Percentiles rank a stretch among this genome's conserved stretches.
phyloP scores from a whole-genome alignment of 1,140 invertebrate genomes.

The Anthonomus grandis region DNA sequence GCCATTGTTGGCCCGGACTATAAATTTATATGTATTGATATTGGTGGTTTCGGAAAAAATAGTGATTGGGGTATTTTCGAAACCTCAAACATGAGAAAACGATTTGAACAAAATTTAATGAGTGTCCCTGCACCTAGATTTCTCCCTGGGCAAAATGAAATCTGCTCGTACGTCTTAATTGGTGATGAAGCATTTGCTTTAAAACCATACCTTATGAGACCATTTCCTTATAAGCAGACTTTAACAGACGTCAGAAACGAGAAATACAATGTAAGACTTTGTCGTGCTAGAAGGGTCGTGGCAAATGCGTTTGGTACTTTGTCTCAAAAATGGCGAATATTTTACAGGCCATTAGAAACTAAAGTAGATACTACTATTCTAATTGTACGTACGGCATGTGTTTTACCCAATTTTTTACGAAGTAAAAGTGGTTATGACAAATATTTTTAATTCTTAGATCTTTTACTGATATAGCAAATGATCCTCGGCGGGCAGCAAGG shows the following conservation, averaged over 20 bases:
- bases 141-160: slow-evolving; percentile 32
- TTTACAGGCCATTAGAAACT: slow-evolving; percentile 42
- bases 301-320: slow-evolving; percentile 52
- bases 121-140: slow-evolving; percentile 30
- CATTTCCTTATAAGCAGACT: slow-evolving; percentile 31
- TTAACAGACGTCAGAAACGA: slow-evolving; percentile 22
- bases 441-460: background rate
- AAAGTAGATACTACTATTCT: slow-evolving; percentile 40
- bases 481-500: slow-evolving; percentile 9
- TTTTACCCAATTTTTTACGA: slow-evolving; percentile 34
- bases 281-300: slow-evolving; percentile 44
- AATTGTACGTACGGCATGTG: slow-evolving; percentile 34
- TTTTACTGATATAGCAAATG: slow-evolving; percentile 17
- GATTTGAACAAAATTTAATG: slow-evolving; percentile 28
- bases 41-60: slow-evolving; percentile 47
- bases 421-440: slow-evolving; percentile 7
- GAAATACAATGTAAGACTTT: slow-evolving; percentile 41
- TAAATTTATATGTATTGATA: slow-evolving; percentile 48
- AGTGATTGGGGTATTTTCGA: slow-evolving; percentile 45
- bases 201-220: slow-evolving; percentile 41
- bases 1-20: slow-evolving; percentile 49
- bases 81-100: slow-evolving; percentile 36
- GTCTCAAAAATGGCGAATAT: slow-evolving; percentile 43
- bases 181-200: slow-evolving; percentile 51
- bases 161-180: slow-evolving; percentile 36